A percentile compares a stretch with the other conserved stretches of the same genome.
Conservation (phyloP, 2,888 invertebrate species). For the Idaea dimidiata region DNA sequence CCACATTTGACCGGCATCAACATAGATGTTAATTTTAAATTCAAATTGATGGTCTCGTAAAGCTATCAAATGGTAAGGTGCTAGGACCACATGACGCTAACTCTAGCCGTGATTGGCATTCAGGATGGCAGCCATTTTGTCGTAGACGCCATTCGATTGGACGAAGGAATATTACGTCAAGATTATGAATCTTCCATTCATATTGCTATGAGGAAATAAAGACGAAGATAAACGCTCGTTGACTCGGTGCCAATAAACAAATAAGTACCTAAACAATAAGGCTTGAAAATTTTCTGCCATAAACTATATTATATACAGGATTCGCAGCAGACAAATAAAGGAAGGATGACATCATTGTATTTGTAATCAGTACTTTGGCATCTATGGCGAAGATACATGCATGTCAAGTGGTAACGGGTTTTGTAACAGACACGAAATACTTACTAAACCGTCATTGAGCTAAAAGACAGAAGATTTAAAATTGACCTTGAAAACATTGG, state of each 20-base stretch:
- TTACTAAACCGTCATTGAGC: not conserved
- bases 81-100: slow-evolving; percentile 69
- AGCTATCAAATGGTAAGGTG: slow-evolving; percentile 75
- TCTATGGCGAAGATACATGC: slow-evolving; percentile 23
- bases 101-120: slow-evolving; percentile 68
- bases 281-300: slow-evolving; percentile 21
- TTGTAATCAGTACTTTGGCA: slow-evolving; percentile 31
- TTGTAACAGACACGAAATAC: slow-evolving; percentile 21
- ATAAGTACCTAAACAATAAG: slow-evolving; percentile 16
- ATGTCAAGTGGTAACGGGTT: slow-evolving; percentile 29
- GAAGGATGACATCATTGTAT: slow-evolving; percentile 31
- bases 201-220: slow-evolving; percentile 26
- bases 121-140: slow-evolving; percentile 69
- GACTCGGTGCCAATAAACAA: slow-evolving; percentile 23
- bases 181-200: slow-evolving; percentile 52
- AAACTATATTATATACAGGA: slow-evolving; percentile 18
- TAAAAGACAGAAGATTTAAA: no score
- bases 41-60: slow-evolving; percentile 77
- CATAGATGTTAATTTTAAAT: slow-evolving; percentile 75
- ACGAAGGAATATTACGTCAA: slow-evolving; percentile 47
- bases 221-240: slow-evolving; percentile 17
- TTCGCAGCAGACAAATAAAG: slow-evolving; percentile 27
- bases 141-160: slow-evolving; percentile 51
- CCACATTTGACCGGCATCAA: slow-evolving; percentile 79
- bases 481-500: not conserved